Evolutionary conservation across 2,797 vertebrate species (phyloP), one percentile per base, ranked within the genome.

Genomic region (Trachurus trachurus): DNA sequence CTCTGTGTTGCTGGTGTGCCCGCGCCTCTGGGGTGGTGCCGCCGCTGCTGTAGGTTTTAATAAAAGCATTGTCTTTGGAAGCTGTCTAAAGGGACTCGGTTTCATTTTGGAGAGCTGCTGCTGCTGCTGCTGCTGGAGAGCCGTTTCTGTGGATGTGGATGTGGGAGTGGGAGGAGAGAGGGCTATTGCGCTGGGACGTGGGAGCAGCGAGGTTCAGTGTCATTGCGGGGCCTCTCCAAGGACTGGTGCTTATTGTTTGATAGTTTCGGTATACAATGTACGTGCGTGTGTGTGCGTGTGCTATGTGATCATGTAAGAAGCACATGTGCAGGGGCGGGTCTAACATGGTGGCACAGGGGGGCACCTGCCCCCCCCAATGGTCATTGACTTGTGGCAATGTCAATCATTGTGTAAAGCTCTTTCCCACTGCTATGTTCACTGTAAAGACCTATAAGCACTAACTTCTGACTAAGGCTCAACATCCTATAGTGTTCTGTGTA

Each of bases 41-140:
- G 73, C 81, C 86, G 26, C 26, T 91, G 93, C 93, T 94, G 94
- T 94, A 94, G 93, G 94, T 95, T 95, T 95, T 96, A 95, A 96
- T 96, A 95, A 95, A 95, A 94, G 93, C 93, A 94, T 92, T 95
- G 93, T 95, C 94, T 95, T 94, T 93, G 91, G 90, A 94, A 96
- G 89, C 85, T 93, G 92, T 94, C 95, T 94, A 76, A 93, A 88
- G 95, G 93, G 95, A 95, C 92, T 82, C 26, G 37, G 84, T 90
- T 94, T 94, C 92, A 93, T 94, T 94, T 95, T 90, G 88, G 90
- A 93, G 89, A 22, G 84, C 85, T 77, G 87, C 85, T 74, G 85
- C 85, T 58, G 37, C 26, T 26, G 26, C 26, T 26, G 26, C 26
- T 26, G 26, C 26, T 26, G 26, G 67, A 69, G 34, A 22, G 54